Evolutionary conservation across 2,113 vertebrate species (phyloP).

Genomic region (Nyctereutes procyonoides): DNA sequence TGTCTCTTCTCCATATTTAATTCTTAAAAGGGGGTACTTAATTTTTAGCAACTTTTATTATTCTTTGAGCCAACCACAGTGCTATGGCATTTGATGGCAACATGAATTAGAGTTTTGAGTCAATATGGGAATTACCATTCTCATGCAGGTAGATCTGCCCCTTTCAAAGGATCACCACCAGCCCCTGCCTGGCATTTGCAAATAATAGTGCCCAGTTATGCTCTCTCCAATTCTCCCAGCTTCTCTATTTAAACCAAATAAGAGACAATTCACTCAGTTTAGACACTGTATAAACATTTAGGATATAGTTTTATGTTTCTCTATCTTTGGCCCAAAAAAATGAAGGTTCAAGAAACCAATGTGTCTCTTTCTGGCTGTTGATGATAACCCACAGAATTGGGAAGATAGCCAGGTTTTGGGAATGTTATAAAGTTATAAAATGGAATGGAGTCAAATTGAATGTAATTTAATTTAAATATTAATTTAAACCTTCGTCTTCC

Average conservation of each 20-base stretch:
- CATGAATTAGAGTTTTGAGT: conserved; percentile 4
- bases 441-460: neutral
- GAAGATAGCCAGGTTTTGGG: neutral
- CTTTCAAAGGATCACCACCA: neutral
- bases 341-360: neutral
- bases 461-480: conserved; percentile 16
- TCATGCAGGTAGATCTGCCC: neutral
- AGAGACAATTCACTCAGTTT: neutral
- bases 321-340: neutral
- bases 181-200: neutral
- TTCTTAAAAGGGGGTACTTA: conserved; percentile 17
- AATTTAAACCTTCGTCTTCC: conserved; percentile 31
- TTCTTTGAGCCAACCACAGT: neutral
- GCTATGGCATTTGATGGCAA: neutral
- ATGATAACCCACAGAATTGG: neutral
- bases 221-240: neutral
- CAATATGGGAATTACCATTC: neutral
- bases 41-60: neutral
- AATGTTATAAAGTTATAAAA: conserved; percentile 39
- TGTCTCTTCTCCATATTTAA: neutral
- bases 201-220: neutral
- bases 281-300: neutral
- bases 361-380: neutral
- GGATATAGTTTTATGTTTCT: conserved; percentile 11
- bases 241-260: neutral